Percentiles rank a stretch among this genome's conserved stretches.
These are phyloP conservation scores for Mergus octosetaceus DNA, from an alignment of 2,797 vertebrate species.

Conservation along the genomic window DNA sequence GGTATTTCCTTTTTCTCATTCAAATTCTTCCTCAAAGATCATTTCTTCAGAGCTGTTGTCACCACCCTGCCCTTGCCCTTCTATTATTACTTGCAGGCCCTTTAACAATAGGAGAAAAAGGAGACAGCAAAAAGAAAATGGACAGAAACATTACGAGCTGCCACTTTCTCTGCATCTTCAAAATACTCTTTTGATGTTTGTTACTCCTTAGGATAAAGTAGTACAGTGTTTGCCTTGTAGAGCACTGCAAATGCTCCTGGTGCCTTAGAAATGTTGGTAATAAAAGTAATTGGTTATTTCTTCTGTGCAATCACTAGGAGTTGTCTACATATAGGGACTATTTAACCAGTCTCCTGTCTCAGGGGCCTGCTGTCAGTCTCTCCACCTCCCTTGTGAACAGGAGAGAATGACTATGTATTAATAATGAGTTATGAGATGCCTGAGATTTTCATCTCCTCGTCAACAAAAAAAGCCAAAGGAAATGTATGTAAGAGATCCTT, in stretches of 20 bases:
- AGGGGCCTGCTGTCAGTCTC: neutral
- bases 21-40: neutral
- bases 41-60: neutral
- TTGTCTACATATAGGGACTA: neutral
- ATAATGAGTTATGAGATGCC: slow-evolving; percentile 36
- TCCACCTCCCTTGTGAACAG: neutral
- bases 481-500: neutral
- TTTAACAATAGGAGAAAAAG: neutral
- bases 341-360: slow-evolving; percentile 18
- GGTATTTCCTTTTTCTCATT: neutral
- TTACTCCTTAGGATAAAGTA: slow-evolving; percentile 1
- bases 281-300: slow-evolving; percentile 14
- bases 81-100: neutral
- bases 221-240: neutral
- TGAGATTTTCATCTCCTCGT: neutral
- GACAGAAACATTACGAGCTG: neutral
- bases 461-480: slow-evolving; percentile 9
- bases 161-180: neutral
- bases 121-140: neutral
- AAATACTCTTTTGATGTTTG: neutral
- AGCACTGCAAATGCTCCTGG: neutral
- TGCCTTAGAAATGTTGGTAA: neutral
- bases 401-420: slow-evolving; percentile 2
- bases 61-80: neutral
- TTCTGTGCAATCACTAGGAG: neutral